A percentile compares a stretch with the other conserved stretches of the same genome.
Evolutionary conservation across 2,113 vertebrate species (phyloP).

Genomic region (Indri indri): DNA sequence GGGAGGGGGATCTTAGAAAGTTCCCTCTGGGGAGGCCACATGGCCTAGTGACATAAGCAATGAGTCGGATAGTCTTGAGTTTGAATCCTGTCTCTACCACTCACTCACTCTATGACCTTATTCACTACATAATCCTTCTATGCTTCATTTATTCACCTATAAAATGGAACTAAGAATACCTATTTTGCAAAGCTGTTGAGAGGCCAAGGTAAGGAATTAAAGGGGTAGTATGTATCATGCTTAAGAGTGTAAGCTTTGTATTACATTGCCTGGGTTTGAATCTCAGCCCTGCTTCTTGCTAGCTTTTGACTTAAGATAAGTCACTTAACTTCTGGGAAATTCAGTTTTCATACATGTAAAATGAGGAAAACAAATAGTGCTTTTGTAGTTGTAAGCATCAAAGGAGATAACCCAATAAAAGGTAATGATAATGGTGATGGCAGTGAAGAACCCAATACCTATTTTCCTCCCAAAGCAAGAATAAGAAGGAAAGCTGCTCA

Average conservation of each 20-base stretch:
- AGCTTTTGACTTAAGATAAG: slow-evolving; percentile 4
- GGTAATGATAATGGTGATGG: not conserved
- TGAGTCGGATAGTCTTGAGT: not conserved
- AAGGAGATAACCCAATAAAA: slow-evolving; percentile 40
- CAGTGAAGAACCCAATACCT: not conserved
- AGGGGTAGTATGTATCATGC: not conserved
- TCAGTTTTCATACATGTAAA: slow-evolving; percentile 51
- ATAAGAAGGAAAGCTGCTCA: slow-evolving; percentile 11
- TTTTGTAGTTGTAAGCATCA: not conserved
- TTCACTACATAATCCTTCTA: not conserved
- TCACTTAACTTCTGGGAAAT: slow-evolving; percentile 13
- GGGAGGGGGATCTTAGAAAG: not conserved
- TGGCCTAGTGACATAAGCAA: not conserved
- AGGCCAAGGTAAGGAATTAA: not conserved
- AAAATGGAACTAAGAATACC: slow-evolving; percentile 16
- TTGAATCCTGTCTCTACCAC: slow-evolving; percentile 33
- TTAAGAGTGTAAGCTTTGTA: slow-evolving; percentile 1
- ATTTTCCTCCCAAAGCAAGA: slow-evolving; percentile 45
- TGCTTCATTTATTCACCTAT: slow-evolving; percentile 21
- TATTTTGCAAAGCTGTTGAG: slow-evolving; percentile 29
- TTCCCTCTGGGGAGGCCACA: not conserved
- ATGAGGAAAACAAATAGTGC: slow-evolving; percentile 48
- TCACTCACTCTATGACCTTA: slow-evolving; percentile 3
- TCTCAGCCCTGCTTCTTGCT: slow-evolving; percentile 33
- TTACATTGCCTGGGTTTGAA: not conserved